A percentile compares a stretch with the other conserved stretches of the same genome.
These are phyloP conservation scores for Thamnaconus septentrionalis DNA, from an alignment of 2,113 vertebrate species.

Conservation along the genomic window DNA sequence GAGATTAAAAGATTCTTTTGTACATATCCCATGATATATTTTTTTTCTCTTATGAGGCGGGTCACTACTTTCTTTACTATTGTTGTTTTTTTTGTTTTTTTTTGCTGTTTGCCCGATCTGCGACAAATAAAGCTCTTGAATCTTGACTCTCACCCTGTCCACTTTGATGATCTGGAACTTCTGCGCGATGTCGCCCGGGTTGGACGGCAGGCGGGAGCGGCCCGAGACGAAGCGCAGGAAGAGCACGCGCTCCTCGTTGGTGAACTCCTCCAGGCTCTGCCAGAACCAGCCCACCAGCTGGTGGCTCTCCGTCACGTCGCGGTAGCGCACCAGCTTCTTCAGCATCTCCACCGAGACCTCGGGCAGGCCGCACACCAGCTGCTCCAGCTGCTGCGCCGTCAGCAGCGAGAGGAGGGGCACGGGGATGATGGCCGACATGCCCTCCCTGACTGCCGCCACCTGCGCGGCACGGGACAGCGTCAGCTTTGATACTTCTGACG, in stretches of 20 bases:
- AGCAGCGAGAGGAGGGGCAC: constrained; percentile 81
- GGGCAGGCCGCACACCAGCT: constrained; percentile 81
- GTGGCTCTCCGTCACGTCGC: constrained; percentile 79
- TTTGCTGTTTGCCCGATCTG: too few relatives aligned
- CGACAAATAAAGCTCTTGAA: too few relatives aligned
- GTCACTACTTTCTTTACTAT: neutral
- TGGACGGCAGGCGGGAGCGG: constrained; percentile 79
- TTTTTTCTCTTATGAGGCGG: neutral
- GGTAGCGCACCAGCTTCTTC: constrained; percentile 83
- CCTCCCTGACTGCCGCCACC: constrained; percentile 79
- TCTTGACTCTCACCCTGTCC: constrained; percentile 72
- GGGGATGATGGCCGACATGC: constrained; percentile 83
- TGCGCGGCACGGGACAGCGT: constrained; percentile 52
- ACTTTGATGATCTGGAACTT: constrained; percentile 85
- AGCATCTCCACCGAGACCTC: constrained; percentile 82
- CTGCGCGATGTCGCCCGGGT: constrained; percentile 79
- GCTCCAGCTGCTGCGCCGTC: constrained; percentile 81
- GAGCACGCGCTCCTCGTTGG: constrained; percentile 82
- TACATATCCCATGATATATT: too few relatives aligned
- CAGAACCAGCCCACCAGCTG: constrained; percentile 82
- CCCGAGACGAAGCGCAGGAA: constrained; percentile 83
- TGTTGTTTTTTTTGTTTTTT: too few relatives aligned
- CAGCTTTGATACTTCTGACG: constrained; percentile 49
- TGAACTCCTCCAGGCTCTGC: constrained; percentile 83
- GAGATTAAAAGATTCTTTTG: neutral